A percentile compares a stretch with the other conserved stretches of the same genome.
Evolutionary conservation across 2,888 invertebrate species (phyloP).

Genomic region (Andrena chrysosceles): DNA sequence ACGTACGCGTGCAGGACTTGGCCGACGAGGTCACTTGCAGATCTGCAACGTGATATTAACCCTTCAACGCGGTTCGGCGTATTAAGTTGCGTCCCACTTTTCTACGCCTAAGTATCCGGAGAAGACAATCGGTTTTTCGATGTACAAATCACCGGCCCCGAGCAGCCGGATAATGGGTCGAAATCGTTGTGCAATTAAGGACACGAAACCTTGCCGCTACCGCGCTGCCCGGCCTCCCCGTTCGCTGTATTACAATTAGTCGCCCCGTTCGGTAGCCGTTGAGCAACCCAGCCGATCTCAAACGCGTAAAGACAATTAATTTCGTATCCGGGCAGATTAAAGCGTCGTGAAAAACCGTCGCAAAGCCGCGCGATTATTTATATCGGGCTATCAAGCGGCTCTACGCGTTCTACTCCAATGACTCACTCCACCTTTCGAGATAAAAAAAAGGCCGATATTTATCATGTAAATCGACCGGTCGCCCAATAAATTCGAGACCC

Average conservation of each 20-base stretch:
- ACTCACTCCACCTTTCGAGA: conserved; percentile 15
- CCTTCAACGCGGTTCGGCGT: conserved; percentile 62
- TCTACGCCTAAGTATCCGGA: conserved; percentile 30
- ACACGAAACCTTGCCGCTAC: conserved; percentile 16
- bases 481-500: conserved; percentile 5
- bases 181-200: conserved; percentile 43
- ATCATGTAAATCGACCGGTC: background rate
- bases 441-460: conserved; percentile 8
- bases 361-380: background rate
- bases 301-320: background rate
- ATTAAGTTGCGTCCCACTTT: conserved; percentile 61
- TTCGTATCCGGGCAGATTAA: background rate
- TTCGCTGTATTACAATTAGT: background rate
- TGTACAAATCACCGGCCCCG: conserved; percentile 18
- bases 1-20: conserved; percentile 20
- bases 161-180: conserved; percentile 24
- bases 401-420: background rate
- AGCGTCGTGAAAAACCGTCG: background rate
- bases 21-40: conserved; percentile 47
- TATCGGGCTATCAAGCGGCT: background rate
- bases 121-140: conserved; percentile 52
- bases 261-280: background rate
- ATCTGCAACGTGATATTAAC: conserved; percentile 60
- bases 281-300: background rate
- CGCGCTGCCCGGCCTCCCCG: background rate